Evolutionary conservation across 2,888 invertebrate species (phyloP).

Genomic region (Pterostichus madidus): DNA sequence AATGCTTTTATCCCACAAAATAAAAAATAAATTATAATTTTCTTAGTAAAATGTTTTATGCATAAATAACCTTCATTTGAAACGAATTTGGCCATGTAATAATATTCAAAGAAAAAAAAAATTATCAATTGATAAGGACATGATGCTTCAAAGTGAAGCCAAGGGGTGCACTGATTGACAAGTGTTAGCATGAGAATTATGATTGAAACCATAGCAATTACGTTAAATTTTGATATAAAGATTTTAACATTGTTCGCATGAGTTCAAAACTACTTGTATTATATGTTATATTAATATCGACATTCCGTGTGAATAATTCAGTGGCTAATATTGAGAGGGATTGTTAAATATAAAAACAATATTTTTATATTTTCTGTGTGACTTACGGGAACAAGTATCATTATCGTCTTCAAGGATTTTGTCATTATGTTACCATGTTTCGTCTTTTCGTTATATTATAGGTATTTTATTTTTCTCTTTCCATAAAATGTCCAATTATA

Average conservation of each 20-base stretch:
- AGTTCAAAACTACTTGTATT: background rate
- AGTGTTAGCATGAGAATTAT: too few relatives aligned
- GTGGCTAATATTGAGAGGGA: background rate
- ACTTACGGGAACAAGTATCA: constrained; percentile 28
- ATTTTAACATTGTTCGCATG: too few relatives aligned
- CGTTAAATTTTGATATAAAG: too few relatives aligned
- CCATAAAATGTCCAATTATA: constrained; percentile 1
- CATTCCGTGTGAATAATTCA: background rate
- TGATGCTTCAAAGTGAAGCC: too few relatives aligned
- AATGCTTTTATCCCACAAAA: too few relatives aligned
- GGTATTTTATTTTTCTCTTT: constrained; percentile 12
- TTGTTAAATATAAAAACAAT: constrained; percentile 16
- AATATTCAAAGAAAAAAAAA: background rate
- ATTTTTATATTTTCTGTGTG: background rate
- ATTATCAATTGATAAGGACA: too few relatives aligned
- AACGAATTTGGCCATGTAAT: background rate
- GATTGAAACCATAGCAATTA: too few relatives aligned
- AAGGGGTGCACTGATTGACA: too few relatives aligned
- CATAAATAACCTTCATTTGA: background rate
- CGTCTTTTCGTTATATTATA: constrained; percentile 22
- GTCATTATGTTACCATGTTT: constrained; percentile 20
- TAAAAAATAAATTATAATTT: too few relatives aligned
- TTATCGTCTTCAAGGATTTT: constrained; percentile 15
- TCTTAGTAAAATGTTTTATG: too few relatives aligned
- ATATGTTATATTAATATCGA: background rate